These are phyloP conservation scores for Patiria miniata DNA, from an alignment of 35 echinoderm and acorn worm species.

Conservation along the genomic window DNA sequence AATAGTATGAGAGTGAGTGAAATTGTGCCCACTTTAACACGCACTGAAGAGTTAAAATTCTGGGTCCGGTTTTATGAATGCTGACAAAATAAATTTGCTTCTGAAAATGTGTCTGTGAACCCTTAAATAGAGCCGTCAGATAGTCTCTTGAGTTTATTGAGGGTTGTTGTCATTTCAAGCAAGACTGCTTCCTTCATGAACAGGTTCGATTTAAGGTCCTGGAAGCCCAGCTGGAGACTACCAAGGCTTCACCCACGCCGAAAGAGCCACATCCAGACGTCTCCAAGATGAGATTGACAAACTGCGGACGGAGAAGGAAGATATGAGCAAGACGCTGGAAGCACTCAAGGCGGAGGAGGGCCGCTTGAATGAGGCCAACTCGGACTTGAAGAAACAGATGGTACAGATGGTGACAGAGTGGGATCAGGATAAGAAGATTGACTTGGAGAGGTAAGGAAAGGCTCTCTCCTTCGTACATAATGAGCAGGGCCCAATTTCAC, in stretches of 20 bases:
- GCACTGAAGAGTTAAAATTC: too few relatives aligned
- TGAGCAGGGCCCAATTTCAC: too few relatives aligned
- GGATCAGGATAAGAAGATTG: constrained; percentile 89
- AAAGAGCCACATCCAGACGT: neutral
- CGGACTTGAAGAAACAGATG: constrained; percentile 79
- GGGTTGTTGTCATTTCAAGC: too few relatives aligned
- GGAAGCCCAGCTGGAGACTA: neutral
- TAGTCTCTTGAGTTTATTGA: too few relatives aligned
- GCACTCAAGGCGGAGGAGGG: constrained; percentile 15
- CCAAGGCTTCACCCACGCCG: neutral
- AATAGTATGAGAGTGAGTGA: too few relatives aligned
- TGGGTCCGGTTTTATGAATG: too few relatives aligned
- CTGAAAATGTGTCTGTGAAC: too few relatives aligned
- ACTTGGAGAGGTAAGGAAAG: constrained; percentile 74
- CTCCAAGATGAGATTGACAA: neutral
- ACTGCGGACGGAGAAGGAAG: constrained; percentile 40
- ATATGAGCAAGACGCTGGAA: neutral
- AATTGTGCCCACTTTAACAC: too few relatives aligned
- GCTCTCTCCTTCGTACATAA: too few relatives aligned
- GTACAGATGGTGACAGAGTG: constrained; percentile 80
- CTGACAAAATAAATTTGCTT: too few relatives aligned
- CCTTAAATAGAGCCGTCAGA: too few relatives aligned
- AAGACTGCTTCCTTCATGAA: too few relatives aligned
- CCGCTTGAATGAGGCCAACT: constrained; percentile 42
- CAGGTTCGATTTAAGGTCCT: neutral